Conservation (phyloP, 1,140 invertebrate genomes). For the Caligus rogercresseyi region DNA sequence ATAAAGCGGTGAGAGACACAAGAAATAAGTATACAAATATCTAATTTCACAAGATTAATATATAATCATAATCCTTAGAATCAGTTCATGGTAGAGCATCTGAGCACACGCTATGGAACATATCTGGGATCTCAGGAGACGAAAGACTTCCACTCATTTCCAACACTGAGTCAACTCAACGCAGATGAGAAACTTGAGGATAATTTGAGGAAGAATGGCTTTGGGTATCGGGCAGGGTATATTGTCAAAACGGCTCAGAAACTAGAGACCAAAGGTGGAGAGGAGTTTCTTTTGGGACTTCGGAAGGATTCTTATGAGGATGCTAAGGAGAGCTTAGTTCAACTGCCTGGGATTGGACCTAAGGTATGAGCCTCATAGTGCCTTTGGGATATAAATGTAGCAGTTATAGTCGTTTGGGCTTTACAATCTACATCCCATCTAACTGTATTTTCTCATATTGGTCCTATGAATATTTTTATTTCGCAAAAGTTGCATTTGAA, state of each 20-base stretch:
- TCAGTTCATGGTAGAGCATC: constrained; percentile 78
- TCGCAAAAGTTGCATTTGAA: too few species aligned
- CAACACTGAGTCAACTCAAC: constrained; percentile 45
- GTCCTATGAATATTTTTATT: too few species aligned
- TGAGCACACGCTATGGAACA: constrained; percentile 61
- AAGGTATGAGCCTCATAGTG: constrained; percentile 41
- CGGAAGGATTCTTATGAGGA: constrained; percentile 47
- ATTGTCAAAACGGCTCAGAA: constrained; percentile 51
- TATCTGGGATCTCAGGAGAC: constrained; percentile 48
- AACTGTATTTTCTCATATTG: too few species aligned
- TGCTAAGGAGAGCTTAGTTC: constrained; percentile 51
- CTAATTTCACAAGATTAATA: too few species aligned
- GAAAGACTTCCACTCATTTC: constrained; percentile 56
- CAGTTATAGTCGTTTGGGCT: too few species aligned
- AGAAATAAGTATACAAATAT: too few species aligned
- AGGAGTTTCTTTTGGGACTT: constrained; percentile 49
- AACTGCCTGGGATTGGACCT: constrained; percentile 64
- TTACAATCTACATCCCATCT: too few species aligned
- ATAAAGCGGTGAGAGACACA: constrained; percentile 67
- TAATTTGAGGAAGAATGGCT: constrained; percentile 50
- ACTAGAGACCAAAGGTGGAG: constrained; percentile 45
- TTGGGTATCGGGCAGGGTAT: constrained; percentile 57
- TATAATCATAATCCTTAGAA: too few species aligned
- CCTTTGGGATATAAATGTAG: constrained; percentile 20
- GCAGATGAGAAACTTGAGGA: constrained; percentile 40